Percentiles rank a stretch among this genome's conserved stretches.
Evolutionary conservation across 2,888 invertebrate genomes (phyloP).

Genomic region (Diabrotica balteata): DNA sequence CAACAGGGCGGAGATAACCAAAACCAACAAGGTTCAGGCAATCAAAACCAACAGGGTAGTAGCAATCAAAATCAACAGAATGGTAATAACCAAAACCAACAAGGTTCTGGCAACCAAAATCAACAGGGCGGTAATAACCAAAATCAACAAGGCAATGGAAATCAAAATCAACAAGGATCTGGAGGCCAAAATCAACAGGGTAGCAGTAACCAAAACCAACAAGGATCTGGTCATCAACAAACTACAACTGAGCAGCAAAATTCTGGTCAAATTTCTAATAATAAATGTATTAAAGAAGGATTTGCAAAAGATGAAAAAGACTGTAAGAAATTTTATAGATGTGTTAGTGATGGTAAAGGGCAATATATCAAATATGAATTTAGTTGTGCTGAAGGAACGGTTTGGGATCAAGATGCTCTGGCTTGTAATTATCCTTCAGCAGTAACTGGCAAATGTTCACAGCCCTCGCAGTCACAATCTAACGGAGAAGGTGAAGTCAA

Average conservation of each 20-base stretch:
- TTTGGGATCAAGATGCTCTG: slow-evolving; percentile 74
- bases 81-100: slow-evolving; percentile 24
- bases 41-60: slow-evolving; percentile 19
- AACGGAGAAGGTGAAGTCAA: slow-evolving; percentile 26
- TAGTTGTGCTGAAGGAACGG: slow-evolving; percentile 76
- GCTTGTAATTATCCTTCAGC: slow-evolving; percentile 77
- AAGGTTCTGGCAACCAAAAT: slow-evolving; percentile 27
- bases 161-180: slow-evolving; percentile 15
- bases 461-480: neutral
- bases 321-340: slow-evolving; percentile 79
- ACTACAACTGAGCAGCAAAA: neutral
- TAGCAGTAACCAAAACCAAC: slow-evolving; percentile 12
- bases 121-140: slow-evolving; percentile 28
- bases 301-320: slow-evolving; percentile 73
- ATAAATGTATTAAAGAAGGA: slow-evolving; percentile 62
- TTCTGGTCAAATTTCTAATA: slow-evolving; percentile 22
- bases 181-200: slow-evolving; percentile 31
- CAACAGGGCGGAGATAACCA: slow-evolving; percentile 26
- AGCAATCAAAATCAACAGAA: slow-evolving; percentile 30
- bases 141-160: slow-evolving; percentile 21
- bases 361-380: slow-evolving; percentile 73
- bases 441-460: slow-evolving; percentile 52
- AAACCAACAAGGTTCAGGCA: slow-evolving; percentile 20
- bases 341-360: slow-evolving; percentile 69
- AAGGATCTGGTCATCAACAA: slow-evolving; percentile 32